Evolutionary conservation across 2,797 vertebrate genomes (phyloP).

Genomic region (Falco cherrug): DNA sequence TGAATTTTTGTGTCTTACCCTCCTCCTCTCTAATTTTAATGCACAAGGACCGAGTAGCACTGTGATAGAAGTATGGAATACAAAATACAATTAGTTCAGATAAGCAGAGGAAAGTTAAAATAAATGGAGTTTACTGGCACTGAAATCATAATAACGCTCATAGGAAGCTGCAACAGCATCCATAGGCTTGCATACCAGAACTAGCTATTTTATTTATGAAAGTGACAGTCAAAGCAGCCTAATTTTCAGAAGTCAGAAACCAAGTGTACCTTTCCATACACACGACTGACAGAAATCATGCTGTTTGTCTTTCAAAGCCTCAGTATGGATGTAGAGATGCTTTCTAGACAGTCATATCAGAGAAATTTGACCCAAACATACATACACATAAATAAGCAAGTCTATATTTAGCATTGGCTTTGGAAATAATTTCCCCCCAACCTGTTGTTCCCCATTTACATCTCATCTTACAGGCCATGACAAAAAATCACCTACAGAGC

Average conservation of each 20-base stretch:
- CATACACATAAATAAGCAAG: neutral
- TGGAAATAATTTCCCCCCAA: neutral
- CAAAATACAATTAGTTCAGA: neutral
- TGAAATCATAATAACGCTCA: neutral
- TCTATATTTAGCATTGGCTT: neutral
- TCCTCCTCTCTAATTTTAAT: neutral
- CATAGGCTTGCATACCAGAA: neutral
- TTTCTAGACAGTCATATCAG: neutral
- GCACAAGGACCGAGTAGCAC: neutral
- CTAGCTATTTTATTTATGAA: neutral
- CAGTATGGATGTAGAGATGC: neutral
- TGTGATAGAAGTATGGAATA: neutral
- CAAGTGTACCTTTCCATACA: neutral
- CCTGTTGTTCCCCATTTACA: neutral
- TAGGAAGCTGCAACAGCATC: neutral
- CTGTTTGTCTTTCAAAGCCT: neutral
- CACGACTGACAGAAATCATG: neutral
- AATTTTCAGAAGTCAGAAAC: neutral
- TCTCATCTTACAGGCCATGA: neutral
- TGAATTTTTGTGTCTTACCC: neutral
- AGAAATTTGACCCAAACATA: neutral
- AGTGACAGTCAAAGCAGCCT: neutral
- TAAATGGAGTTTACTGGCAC: neutral
- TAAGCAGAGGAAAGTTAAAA: constrained; percentile 2
- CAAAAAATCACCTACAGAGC: neutral